phyloP scores from a whole-genome alignment of 2,797 vertebrate species.

The Xenopus petersii region DNA sequence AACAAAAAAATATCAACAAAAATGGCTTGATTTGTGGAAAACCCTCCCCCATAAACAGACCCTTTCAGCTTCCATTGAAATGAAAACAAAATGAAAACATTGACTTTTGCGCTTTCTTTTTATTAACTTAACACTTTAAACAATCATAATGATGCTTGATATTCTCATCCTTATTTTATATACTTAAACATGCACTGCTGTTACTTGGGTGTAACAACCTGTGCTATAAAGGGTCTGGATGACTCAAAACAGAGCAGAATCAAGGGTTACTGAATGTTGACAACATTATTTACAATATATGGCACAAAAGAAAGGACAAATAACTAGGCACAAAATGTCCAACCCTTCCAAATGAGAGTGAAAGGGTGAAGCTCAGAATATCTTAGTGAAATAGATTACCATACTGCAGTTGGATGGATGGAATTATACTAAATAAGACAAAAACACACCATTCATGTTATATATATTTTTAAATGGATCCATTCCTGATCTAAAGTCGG shows the following conservation, averaged over 20 bases:
- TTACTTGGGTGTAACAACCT: neutral
- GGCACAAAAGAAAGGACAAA: constrained; percentile 22
- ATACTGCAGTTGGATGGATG: neutral
- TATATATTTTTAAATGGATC: too few relatives aligned
- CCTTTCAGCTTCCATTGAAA: neutral
- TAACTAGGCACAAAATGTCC: too few relatives aligned
- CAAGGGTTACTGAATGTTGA: constrained; percentile 28
- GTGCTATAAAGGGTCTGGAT: constrained; percentile 1
- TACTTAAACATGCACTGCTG: neutral
- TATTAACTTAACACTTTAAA: constrained; percentile 37
- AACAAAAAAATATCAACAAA: too few relatives aligned
- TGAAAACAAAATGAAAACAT: neutral
- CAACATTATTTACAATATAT: constrained; percentile 38
- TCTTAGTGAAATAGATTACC: constrained; percentile 6
- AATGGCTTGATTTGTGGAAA: too few relatives aligned
- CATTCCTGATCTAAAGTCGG: too few relatives aligned
- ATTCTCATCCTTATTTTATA: constrained; percentile 13
- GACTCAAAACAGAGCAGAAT: constrained; percentile 5
- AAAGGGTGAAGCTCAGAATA: neutral
- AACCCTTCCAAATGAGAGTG: too few relatives aligned
- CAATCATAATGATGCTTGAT: constrained; percentile 5
- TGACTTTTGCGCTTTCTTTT: constrained; percentile 29
- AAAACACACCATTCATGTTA: too few relatives aligned
- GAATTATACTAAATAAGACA: too few relatives aligned
- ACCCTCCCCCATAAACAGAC: neutral